Evolutionary conservation across 2,113 vertebrate genomes (phyloP).

Genomic region (Osmerus mordax): DNA sequence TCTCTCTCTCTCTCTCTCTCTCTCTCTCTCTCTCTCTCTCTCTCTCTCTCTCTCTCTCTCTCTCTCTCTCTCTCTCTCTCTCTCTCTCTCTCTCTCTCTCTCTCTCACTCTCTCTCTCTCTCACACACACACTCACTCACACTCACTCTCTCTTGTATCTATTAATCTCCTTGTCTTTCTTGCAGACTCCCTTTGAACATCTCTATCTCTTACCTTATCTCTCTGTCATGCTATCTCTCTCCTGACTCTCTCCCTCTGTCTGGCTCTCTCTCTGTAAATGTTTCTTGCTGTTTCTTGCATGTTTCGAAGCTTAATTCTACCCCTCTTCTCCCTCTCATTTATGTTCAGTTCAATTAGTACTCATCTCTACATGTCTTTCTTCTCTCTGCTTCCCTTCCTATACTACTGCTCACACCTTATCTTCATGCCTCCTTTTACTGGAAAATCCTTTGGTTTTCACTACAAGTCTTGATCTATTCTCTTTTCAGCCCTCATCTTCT

Average conservation of each 20-base stretch:
- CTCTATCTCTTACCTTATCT: not conserved
- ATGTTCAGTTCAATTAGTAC: no score
- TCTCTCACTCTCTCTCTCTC: not conserved
- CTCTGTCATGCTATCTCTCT: not conserved
- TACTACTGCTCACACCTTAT: slow-evolving; percentile 2
- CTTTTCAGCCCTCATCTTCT: not conserved
- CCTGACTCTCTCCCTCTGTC: no score
- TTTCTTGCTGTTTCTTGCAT: no score
- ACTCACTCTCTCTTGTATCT: not conserved
- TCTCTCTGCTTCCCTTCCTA: not conserved
- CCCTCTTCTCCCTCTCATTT: not conserved
- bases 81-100: not conserved
- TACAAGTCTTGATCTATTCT: not conserved
- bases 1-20: not conserved
- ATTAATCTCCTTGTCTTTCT: not conserved
- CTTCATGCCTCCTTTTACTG: not conserved
- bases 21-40: not conserved
- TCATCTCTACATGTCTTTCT: not conserved
- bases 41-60: not conserved
- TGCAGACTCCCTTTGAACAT: not conserved
- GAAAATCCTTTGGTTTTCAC: no score
- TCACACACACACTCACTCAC: not conserved
- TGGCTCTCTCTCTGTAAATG: no score
- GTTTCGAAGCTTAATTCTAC: no score
- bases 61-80: not conserved